Evolutionary conservation across 2,113 vertebrate species (phyloP), one percentile per base, ranked within the genome.

Genomic region (Nothocercus nigrocapillus): DNA sequence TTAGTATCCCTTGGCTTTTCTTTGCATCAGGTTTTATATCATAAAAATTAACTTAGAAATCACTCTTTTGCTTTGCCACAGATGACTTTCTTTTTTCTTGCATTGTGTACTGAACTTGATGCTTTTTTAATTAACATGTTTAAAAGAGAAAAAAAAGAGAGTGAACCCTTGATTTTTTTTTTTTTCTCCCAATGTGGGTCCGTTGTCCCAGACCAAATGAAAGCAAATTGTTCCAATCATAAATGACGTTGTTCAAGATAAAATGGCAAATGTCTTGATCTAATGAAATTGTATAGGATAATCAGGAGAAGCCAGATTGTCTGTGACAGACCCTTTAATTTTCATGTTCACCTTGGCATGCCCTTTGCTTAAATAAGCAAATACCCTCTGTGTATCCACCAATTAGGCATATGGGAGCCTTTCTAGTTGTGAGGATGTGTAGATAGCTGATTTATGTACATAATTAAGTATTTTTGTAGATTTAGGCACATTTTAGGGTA

Each of bases 1-100:
- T 85, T 24, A 36, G 5, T 67, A 53, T 42, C 53, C 47, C 58
- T 82, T 85, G 42, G 58, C 77, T 51, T 17, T 22, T 72, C 19
- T 66, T 54, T 74, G 62, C 51, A 9, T 18, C 3, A 44, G 19
- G 44, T 16, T 88, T 89, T 58, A 19, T 30, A 85, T 40, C 40
- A 49, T 74, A 88, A 82, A 91, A 94, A 62, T 88, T 82, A 88
- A 82, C 89, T 91, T 89, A 96, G 30, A 36, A 77, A n/a, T 62
- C 28, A 53, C 44, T 91, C 54, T 63, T 82, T 53, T 90, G 63
- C 56, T 88, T 85, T 66, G 59, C 62, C 63, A 88, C 32, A 76
- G 67, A 82, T 91, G 27, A 64, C 7, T 58, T 69, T 64, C 59
- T 73, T 85, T 51, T 83, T 68, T 30, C 82, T 69, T 86, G 61